phyloP scores from a whole-genome alignment of 2,888 invertebrate species.

The Odontocerum albicorne region DNA sequence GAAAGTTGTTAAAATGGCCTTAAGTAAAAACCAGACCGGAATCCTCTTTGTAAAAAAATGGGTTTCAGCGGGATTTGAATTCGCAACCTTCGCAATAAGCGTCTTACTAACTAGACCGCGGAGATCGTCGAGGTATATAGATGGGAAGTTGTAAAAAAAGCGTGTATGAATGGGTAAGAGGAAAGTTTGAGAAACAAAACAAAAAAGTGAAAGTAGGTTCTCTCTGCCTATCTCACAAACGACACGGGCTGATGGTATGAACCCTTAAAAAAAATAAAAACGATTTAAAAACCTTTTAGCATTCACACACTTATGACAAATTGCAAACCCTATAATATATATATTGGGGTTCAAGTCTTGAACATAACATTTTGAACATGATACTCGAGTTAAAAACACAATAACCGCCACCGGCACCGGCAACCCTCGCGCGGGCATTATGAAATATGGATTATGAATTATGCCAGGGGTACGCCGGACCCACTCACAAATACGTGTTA shows the following conservation, averaged over 20 bases:
- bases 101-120: too few species aligned
- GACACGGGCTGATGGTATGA: neutral
- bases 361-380: neutral
- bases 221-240: neutral
- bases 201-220: neutral
- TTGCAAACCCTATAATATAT: too few species aligned
- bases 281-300: too few species aligned
- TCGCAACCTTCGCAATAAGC: too few species aligned
- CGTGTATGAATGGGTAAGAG: too few species aligned
- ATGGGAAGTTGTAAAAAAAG: too few species aligned
- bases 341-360: neutral
- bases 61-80: too few species aligned
- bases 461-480: conserved; percentile 15
- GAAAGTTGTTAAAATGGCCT: too few species aligned
- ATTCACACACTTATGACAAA: too few species aligned
- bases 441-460: conserved; percentile 31
- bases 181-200: neutral
- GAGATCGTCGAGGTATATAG: too few species aligned
- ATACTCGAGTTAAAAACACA: neutral
- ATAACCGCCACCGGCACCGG: neutral
- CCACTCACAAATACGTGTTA: conserved; percentile 30
- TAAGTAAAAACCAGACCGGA: too few species aligned
- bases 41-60: too few species aligned
- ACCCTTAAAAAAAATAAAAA: neutral
- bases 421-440: conserved; percentile 19